Evolutionary conservation across 2,113 vertebrate genomes (phyloP), one percentile per base, ranked within the genome.

Genomic region (Bufo bufo): DNA sequence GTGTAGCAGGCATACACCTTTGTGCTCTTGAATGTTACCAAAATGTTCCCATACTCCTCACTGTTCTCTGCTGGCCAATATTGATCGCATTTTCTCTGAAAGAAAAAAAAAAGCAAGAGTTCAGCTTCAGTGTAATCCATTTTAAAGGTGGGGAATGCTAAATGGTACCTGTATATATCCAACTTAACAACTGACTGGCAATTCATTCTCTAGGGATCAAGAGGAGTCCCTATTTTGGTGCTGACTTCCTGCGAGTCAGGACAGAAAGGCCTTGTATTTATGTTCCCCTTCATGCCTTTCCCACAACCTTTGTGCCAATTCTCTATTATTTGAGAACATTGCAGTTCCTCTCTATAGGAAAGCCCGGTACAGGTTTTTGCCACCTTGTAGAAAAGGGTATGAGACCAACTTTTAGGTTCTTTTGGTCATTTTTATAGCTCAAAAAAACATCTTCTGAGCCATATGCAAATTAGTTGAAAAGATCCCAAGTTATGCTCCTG

Each of bases 61-160:
- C 95, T 98, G 90, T 97, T 99, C 92, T 99, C 98, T 0, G 94
- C 96, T 0, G 99, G 99, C 99, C 98, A 99, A 90, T 99, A 99
- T 91, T 99, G 99, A 91, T 99, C 99, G 54, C 99, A 99, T 92
- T 99, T 99, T 91, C 99, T 96, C 98, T 99, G 94, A 19, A 87
- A 85, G 92, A 89, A 91, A 17, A 89, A 91, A 17, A 10, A 85
- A 84, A 45, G 0, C 6, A 49, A n/a, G 3, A 84, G 83, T 61
- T 81, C 3, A 65, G 45, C 63, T 49, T 65, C 13, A 49, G 16
- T 81, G 6, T 14, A 13, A 14, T 72, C 13, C 3, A 7, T 72
- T 14, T 43, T 14, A 45, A 1, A 11, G 3, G 2, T 19, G 7
- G 61, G 19, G 61, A 7, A 63, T 63, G 61, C 4, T 10, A 20